Base-by-base conservation (phyloP, 2,888 invertebrate genomes). In the Drosophila kokeensis region DNA sequence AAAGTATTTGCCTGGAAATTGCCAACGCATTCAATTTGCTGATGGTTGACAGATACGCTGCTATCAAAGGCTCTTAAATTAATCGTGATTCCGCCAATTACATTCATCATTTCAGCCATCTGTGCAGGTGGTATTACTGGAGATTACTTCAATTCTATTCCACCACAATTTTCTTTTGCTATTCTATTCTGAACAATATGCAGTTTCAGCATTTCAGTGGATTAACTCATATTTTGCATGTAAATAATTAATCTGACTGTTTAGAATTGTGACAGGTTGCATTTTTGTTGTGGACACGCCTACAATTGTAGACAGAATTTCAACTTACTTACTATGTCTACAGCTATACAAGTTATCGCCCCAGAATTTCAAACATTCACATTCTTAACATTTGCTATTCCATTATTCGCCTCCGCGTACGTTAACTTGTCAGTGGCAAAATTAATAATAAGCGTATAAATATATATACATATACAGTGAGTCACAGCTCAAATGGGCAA, bases 71-170 rank as follows among this genome's bases (percentile, higher is more conserved):
- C 76, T 68, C 60, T 61, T 59, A 73, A 49, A 48, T 57, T 68
- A 78, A 73, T 59, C 69, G 38, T 36, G n/a, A 67, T 52, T 72
- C 49, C 24, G 54, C 50, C 77, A 70, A 76, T 66, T 75, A 71
- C 30, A 63, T 42, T 32, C 45, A 60, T 63, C 50, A 53, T 53
- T 42, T 42, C 15, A 48, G 24, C 59, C 55, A 57, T 40, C 69
- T 63, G 38, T 36, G 40, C 11, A 38, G 49, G 36, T 45, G 29
- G 50, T 29, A 29, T 50, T 50, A 30, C 10, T n/a, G 11, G 29
- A 50, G n/a, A 27, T 50, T 50, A 29, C n/a, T 29, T 27, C n/a
- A 11, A 27, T 6, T 29, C 6, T 18, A 29, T 29, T 27, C 27
- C 10, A 10, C 6, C 27, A 49, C 18, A 27, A 18, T n/a, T 29